phyloP scores from a whole-genome alignment of 2,888 invertebrate species.

The Torymus texanus region DNA sequence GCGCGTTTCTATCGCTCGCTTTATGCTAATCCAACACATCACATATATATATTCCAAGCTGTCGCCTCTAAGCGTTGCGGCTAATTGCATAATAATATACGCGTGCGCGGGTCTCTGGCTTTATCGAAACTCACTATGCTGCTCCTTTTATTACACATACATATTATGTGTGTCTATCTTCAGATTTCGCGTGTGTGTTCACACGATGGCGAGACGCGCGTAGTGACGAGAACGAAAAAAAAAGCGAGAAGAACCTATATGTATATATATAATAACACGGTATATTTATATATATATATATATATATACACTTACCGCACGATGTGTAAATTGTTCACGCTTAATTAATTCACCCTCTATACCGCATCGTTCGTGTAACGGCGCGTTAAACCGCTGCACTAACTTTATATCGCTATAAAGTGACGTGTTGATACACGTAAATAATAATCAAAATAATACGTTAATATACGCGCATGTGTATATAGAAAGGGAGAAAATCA shows the following conservation, averaged over 20 bases:
- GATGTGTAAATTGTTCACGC: background rate
- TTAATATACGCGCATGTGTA: too few species aligned
- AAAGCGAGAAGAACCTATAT: too few species aligned
- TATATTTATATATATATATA: too few species aligned
- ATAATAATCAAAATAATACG: too few species aligned
- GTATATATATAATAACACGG: background rate
- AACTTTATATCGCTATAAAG: background rate
- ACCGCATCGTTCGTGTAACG: background rate
- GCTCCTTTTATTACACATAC: conserved; percentile 5
- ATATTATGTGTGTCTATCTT: background rate
- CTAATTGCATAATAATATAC: conserved; percentile 41
- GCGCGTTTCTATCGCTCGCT: conserved; percentile 20
- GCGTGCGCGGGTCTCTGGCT: too few species aligned
- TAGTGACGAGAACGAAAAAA: too few species aligned
- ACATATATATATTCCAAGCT: background rate
- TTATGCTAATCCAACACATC: too few species aligned
- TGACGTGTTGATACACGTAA: background rate
- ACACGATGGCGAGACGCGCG: background rate
- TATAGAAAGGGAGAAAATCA: too few species aligned
- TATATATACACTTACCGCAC: background rate
- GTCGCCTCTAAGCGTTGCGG: conserved; percentile 15
- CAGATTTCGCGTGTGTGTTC: background rate
- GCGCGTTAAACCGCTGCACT: background rate
- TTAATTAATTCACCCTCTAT: background rate
- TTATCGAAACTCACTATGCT: background rate